phyloP scores from a whole-genome alignment of 2,113 vertebrate species.

The Xenopus borealis region DNA sequence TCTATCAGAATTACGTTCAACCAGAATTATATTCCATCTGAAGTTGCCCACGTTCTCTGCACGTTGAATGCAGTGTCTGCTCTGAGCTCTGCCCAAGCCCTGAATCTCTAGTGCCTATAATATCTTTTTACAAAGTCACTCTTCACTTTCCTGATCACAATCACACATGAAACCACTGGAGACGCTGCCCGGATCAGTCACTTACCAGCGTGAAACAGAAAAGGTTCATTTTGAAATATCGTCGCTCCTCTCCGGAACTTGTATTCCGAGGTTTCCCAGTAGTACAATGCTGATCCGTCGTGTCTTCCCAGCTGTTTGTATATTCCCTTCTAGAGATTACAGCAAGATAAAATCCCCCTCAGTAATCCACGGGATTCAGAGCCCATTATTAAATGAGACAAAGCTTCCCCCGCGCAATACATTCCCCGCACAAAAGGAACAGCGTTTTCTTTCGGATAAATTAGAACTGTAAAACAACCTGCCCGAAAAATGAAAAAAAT shows the following conservation, averaged over 20 bases:
- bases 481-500: too few species aligned
- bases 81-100: too few species aligned
- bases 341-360: constrained; percentile 79
- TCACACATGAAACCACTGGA: too few species aligned
- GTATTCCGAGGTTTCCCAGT: constrained; percentile 46
- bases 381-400: constrained; percentile 75
- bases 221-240: constrained; percentile 77
- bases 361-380: constrained; percentile 85
- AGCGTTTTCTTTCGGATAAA: neutral
- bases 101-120: too few species aligned
- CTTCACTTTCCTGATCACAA: too few species aligned
- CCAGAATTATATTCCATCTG: too few species aligned
- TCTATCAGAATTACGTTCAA: too few species aligned
- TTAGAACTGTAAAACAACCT: neutral
- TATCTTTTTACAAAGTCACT: too few species aligned
- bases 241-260: constrained; percentile 40
- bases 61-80: too few species aligned
- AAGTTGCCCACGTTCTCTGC: too few species aligned
- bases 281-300: constrained; percentile 51
- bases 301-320: constrained; percentile 66
- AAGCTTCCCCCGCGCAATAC: constrained; percentile 57
- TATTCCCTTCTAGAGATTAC: constrained; percentile 73
- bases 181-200: constrained; percentile 5
- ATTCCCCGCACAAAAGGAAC: constrained; percentile 62
- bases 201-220: constrained; percentile 96